Evolutionary conservation across 2,113 vertebrate genomes (phyloP), one percentile per base, ranked within the genome.

Genomic region (Saimiri boliviensis): DNA sequence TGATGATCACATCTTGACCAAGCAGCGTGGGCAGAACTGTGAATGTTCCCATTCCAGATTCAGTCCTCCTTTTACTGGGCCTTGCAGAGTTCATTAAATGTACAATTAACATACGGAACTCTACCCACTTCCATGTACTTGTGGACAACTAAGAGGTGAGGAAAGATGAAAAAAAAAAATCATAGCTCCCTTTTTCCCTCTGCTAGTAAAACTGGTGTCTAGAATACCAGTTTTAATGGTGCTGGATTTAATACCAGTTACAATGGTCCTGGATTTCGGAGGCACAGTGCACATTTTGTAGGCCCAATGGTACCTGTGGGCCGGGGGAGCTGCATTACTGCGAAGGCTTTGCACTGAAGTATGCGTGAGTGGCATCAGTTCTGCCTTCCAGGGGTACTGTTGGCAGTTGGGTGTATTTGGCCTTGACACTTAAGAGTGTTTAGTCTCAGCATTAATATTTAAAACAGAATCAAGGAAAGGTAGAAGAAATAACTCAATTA

Each of bases 1-100:
- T 35, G 93, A 82, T 23, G 20, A 25, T 8, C 23, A 37, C 6
- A 63, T 1, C 6, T 11, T 12, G 17, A 25, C 23, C 2, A 68
- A 79, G 8, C 21, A 25, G 2, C 4, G 0, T 71, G 23, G n/a
- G 7, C 3, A 58, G 16, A 77, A 54, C 1, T 1, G 20, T 5
- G 0, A 7, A 45, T 77, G 14, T 54, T 84, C 25, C 52, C 10
- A 89, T 77, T 79, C 12, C 23, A 87, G 58, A 86, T 6, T 6
- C 1, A 63, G 16, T 0, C 0, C 23, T 87, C 2, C 30, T 84
- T 92, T 86, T 49, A 25, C 73, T 56, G 25, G 13, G 4, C 6
- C 49, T 76, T 63, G 17, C 13, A 63, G 37, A 52, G 16, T 42
- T 76, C 25, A 87, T 40, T 54, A 54, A 86, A 27, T 87, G 40